Evolutionary conservation across 2,113 vertebrate species (phyloP), one percentile per base, ranked within the genome.

Genomic region (Periophthalmodon schlosseri): DNA sequence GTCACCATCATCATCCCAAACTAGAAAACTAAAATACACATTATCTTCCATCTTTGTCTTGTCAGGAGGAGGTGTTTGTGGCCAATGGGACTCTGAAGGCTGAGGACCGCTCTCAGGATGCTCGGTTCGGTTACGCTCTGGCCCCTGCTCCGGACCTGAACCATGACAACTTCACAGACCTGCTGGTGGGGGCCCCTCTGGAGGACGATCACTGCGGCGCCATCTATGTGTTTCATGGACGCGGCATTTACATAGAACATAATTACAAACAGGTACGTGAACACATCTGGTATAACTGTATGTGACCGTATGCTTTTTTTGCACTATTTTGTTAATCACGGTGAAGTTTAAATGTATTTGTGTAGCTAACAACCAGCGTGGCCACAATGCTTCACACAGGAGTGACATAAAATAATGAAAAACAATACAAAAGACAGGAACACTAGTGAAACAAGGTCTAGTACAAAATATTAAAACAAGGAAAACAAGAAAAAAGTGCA

Each of bases 151-250:
- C 95, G 0, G 96, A 98, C 58, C 92, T 99, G 54, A 96, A 99
- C 89, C 96, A 98, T 1, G 97, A 99, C 0, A 93, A 94, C 44
- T 93, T 94, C 61, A 87, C 84, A 0, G 97, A 99, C 33, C 93
- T 92, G 65, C 88, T 95, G 70, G 95, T 98, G 67, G 97, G 97
- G 0, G 97, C 97, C 0, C 97, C 97, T 0, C 89, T 99, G 72
- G 97, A 99, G 89, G 97, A 98, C 0, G 95, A 93, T 2, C 97
- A 99, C 89, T 92, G 76, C 0, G 97, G 97, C 0, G 97, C 97
- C 0, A 56, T 99, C 23, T 99, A 99, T 21, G 60, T 99, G 39
- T 99, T 96, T 86, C 96, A 98, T 0, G 93, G 95, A 0, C 73
- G 93, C 0, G 90, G 89, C 0, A 93, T 88, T 81, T 91, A 94